Conservation (phyloP, 64 coral and sea anemone genomes). For the Pocillopora damicornis region DNA sequence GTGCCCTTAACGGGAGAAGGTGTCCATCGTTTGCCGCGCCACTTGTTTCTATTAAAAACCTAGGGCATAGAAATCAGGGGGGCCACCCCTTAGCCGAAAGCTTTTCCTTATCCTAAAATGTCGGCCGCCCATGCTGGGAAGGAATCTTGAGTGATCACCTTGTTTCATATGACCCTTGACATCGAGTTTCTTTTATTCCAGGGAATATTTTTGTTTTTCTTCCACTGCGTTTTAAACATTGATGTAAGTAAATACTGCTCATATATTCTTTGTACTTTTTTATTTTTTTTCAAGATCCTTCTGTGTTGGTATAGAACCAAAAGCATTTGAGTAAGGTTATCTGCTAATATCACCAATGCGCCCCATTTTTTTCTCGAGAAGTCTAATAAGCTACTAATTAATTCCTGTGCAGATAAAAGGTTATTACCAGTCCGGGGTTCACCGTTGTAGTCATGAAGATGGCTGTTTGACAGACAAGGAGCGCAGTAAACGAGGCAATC, state of each 20-base stretch:
- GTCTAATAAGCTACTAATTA: background rate
- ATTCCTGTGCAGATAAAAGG: conserved; percentile 8
- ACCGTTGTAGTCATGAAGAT: conserved; percentile 29
- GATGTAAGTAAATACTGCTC: conserved; percentile 40
- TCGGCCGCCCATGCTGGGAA: too few relatives aligned
- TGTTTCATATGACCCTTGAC: too few relatives aligned
- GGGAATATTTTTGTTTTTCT: conserved; percentile 71
- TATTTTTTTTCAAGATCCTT: background rate
- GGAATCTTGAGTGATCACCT: too few relatives aligned
- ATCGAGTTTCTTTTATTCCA: conserved; percentile 1
- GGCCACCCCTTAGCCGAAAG: too few relatives aligned
- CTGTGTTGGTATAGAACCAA: background rate
- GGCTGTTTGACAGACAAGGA: conserved; percentile 38
- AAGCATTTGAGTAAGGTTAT: too few relatives aligned
- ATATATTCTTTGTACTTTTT: background rate
- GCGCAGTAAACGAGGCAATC: conserved; percentile 2
- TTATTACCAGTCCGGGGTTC: conserved; percentile 23
- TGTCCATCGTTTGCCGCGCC: too few relatives aligned
- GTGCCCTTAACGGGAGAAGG: too few relatives aligned
- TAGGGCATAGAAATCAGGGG: too few relatives aligned
- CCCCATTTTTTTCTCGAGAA: too few relatives aligned
- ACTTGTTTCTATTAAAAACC: too few relatives aligned
- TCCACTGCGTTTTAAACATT: conserved; percentile 58
- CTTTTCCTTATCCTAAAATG: too few relatives aligned
- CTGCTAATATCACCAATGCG: too few relatives aligned